Base-by-base conservation (phyloP, 1,140 invertebrate species). In the Drosophila ercepeae region DNA sequence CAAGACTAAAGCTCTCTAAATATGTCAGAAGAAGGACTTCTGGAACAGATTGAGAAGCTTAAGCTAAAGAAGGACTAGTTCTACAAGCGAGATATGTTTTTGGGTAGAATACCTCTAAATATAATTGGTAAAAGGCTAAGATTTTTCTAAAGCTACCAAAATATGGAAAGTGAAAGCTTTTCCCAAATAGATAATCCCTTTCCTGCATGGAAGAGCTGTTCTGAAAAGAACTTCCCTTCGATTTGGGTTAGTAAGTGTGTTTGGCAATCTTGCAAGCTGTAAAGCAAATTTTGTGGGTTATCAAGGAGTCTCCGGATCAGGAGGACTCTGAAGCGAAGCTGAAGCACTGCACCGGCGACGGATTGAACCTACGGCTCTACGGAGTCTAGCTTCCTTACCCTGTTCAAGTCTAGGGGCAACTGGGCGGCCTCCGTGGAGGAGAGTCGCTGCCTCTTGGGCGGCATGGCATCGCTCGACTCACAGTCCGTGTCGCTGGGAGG, bases 341-440 rank as follows among this genome's bases (percentile, higher is more conserved):
- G 77, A 81, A 81, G 78, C 78, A 81, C 76, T 67, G 59, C 77
- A 86, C 77, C 82, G 57, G 45, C 41, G 52, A 57, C n/a, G 48
- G 23, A 14, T 39, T 14, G 39, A 9, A 48, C 36, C 74, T 84
- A 88, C n/a, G 65, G 60, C 49, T 75, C 78, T 67, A 64, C 45
- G 49, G 61, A 32, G 29, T 69, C 70, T 50, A 44, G 48, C 72
- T 75, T 74, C 73, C 89, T 90, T 90, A 90, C 89, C 89, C 89
- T 68, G 70, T 84, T 90, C 48, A 86, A 41, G 46, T 90, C 89
- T 27, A 78, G 48, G 13, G 83, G 82, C 74, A 75, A 32, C 45
- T 77, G 73, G 7, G 67, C 68, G 13, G 77, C 78, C 52, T 91
- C 90, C n/a, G 83, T 89, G 29, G 90, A 91, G 51, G 73, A 83